Conservation (phyloP, 2,113 vertebrate genomes). For the Symphodus melops region DNA sequence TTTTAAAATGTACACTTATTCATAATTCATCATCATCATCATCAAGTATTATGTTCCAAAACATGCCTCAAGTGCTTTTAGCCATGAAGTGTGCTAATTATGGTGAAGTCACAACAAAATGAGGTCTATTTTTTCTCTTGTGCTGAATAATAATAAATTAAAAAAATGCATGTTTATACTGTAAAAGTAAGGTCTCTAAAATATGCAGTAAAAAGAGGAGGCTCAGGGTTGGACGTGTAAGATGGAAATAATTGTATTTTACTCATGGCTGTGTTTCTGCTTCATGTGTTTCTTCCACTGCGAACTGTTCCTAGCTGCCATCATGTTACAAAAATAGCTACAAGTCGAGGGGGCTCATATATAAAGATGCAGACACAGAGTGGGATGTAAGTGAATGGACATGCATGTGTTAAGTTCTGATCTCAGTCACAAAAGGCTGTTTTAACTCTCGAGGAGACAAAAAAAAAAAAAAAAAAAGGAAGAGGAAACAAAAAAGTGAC, state of each 20-base stretch:
- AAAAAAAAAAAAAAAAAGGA: not conserved
- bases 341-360: not conserved
- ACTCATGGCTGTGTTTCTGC: not conserved
- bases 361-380: not conserved
- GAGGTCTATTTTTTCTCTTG: not conserved
- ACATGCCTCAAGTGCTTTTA: too few species aligned
- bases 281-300: not conserved
- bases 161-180: not conserved
- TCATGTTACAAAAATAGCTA: constrained; percentile 27
- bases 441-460: not conserved
- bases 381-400: not conserved
- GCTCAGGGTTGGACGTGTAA: not conserved
- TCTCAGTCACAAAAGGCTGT: not conserved
- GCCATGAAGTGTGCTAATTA: not conserved
- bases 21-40: not conserved
- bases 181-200: constrained; percentile 5
- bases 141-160: not conserved
- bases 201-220: not conserved
- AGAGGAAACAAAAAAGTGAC: constrained; percentile 8
- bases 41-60: not conserved
- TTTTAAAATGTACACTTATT: not conserved
- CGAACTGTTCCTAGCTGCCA: constrained; percentile 7
- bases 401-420: not conserved
- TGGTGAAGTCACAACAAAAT: not conserved
- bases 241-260: not conserved